Evolutionary conservation across 2,888 invertebrate genomes (phyloP).

Genomic region (Drosophila tanythrix): DNA sequence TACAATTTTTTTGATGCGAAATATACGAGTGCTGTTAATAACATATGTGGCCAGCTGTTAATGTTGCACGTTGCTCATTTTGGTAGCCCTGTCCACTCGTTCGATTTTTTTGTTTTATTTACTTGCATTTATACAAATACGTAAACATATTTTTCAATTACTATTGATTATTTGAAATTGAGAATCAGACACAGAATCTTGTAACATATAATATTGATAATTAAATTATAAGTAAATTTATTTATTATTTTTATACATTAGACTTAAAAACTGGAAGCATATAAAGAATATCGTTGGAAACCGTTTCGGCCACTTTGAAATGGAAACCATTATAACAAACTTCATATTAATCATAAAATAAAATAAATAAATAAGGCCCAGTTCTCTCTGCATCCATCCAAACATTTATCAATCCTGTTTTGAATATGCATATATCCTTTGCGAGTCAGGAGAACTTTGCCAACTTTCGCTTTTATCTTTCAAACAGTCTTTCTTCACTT

Average conservation of each 20-base stretch:
- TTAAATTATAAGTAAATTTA: background rate
- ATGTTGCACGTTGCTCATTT: background rate
- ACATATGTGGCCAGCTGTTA: background rate
- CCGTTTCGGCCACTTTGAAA: background rate
- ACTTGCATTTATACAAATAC: background rate
- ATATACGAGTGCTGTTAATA: background rate
- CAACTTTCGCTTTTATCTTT: too few relatives aligned
- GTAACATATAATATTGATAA: background rate
- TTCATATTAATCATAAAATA: background rate
- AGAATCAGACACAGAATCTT: background rate
- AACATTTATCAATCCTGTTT: background rate
- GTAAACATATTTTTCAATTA: background rate
- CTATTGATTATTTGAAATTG: background rate
- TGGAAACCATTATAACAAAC: background rate
- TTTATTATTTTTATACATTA: background rate
- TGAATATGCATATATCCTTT: too few relatives aligned
- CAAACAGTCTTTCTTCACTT: too few relatives aligned
- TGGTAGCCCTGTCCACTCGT: background rate
- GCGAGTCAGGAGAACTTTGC: too few relatives aligned
- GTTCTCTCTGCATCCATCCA: background rate
- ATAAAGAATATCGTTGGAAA: background rate
- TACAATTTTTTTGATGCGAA: background rate
- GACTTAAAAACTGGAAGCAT: background rate
- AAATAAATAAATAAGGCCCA: too few relatives aligned
- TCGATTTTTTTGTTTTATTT: background rate